Base-by-base conservation (phyloP, 2,888 invertebrate genomes). In the Hydrotaea diabolus region DNA sequence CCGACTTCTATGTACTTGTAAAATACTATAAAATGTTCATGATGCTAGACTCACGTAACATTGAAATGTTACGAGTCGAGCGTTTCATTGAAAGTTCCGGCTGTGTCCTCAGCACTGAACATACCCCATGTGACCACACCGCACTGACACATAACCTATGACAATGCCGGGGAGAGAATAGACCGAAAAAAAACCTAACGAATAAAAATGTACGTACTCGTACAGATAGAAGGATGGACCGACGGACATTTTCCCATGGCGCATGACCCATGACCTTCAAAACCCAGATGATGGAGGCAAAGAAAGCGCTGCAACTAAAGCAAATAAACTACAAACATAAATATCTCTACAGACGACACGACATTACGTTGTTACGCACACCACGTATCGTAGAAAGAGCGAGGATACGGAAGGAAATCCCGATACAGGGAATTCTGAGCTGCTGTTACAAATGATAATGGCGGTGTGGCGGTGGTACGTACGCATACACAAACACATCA, bases 251-350 rank as follows among this genome's bases (percentile, higher is more conserved):
- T 57, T 7, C 9, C 11, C 36, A 73, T 11, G 80, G 90, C 90
- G 90, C 90, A 89, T 89, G 91, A 86, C 88, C 75, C 73, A 66
- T 90, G 90, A 90, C 90, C 91, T 90, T 91, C 89, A 89, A 86
- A 81, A 62, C 71, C 64, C 36, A 49, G 64, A 78, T 39, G 39
- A 15, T 46, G n/a, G 46, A 46, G 7, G 23, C 46, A 15, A 23
- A 15, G n/a, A 2, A 7, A 31, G n/a, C 31, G 31, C 2, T 31
- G 31, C 36, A 39, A 64, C 15, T 1, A 66, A 21, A n/a, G 43
- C n/a, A 9, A n/a, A 46, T 23, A 9, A 69, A 23, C 21, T 23
- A 1, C 66, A 69, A 19, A 46, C 69, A 59, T 15, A 69, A 69
- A 69, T 46, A 69, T 11, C 23, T 21, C n/a, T 8, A 21, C 17